phyloP scores from a whole-genome alignment of 64 coral and sea anemone genomes.

The Montipora efflorescens region DNA sequence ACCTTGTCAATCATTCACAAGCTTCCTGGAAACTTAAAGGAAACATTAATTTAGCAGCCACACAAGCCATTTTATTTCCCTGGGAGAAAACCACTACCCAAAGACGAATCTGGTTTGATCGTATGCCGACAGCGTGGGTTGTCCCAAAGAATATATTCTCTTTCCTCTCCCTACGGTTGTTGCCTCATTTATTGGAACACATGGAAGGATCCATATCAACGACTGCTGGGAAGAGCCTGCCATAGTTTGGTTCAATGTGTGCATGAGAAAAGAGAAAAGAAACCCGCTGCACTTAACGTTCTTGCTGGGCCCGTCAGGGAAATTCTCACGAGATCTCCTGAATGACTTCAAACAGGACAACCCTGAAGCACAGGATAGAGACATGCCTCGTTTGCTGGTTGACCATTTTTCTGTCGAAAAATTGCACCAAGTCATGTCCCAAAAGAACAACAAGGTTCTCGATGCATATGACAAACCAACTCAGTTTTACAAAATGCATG shows the following conservation, averaged over 20 bases:
- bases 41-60: not conserved
- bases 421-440: constrained; percentile 64
- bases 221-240: constrained; percentile 56
- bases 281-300: constrained; percentile 45
- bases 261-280: constrained; percentile 59
- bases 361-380: constrained; percentile 45
- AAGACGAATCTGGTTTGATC: constrained; percentile 6
- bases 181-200: constrained; percentile 42
- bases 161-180: not conserved
- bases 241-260: constrained; percentile 66
- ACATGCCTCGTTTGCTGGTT: constrained; percentile 46
- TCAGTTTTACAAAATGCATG: constrained; percentile 67
- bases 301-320: constrained; percentile 49
- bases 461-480: constrained; percentile 63
- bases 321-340: not conserved
- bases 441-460: constrained; percentile 31
- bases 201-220: constrained; percentile 33
- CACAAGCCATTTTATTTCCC: not conserved
- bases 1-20: not conserved
- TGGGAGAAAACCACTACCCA: not conserved
- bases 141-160: constrained; percentile 22
- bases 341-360: constrained; percentile 53
- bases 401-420: constrained; percentile 74
- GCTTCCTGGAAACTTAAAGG: constrained; percentile 24
- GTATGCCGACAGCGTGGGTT: constrained; percentile 23